Evolutionary conservation across 2,888 invertebrate genomes (phyloP).

Genomic region (Psylliodes chrysocephalus): DNA sequence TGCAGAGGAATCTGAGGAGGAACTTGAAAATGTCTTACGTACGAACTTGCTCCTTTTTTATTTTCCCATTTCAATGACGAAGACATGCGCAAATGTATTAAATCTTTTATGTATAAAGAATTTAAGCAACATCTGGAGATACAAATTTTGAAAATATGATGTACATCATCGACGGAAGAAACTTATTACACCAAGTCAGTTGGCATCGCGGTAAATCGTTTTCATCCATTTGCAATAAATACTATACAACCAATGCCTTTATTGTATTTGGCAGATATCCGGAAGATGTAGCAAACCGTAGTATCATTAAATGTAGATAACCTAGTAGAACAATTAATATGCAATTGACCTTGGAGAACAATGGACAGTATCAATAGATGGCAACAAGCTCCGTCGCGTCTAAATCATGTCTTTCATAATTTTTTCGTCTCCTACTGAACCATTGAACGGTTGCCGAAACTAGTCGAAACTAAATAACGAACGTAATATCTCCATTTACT

Average conservation of each 20-base stretch:
- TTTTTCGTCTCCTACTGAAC: no score
- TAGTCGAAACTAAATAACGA: no score
- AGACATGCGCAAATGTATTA: conserved; percentile 31
- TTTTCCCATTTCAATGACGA: conserved; percentile 24
- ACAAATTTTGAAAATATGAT: not conserved
- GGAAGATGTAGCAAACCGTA: conserved; percentile 43
- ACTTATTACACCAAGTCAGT: no score
- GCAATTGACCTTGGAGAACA: no score
- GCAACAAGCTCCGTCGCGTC: no score
- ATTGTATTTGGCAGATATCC: conserved; percentile 42
- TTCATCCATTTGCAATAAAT: conserved; percentile 16
- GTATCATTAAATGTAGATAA: no score
- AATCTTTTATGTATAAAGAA: conserved; percentile 22
- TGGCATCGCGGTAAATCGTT: conserved; percentile 15
- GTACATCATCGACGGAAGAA: no score
- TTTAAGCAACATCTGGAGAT: not conserved
- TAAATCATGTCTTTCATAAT: no score
- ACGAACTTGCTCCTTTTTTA: conserved; percentile 17
- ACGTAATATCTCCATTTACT: no score
- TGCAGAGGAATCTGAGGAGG: conserved; percentile 18
- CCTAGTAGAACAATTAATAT: no score
- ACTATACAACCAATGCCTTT: not conserved
- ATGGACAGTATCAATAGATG: no score
- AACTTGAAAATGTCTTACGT: conserved; percentile 12
- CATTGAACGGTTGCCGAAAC: no score